Base-by-base conservation (phyloP, 2,113 vertebrate species). In the Oxygymnocypris stewartii region DNA sequence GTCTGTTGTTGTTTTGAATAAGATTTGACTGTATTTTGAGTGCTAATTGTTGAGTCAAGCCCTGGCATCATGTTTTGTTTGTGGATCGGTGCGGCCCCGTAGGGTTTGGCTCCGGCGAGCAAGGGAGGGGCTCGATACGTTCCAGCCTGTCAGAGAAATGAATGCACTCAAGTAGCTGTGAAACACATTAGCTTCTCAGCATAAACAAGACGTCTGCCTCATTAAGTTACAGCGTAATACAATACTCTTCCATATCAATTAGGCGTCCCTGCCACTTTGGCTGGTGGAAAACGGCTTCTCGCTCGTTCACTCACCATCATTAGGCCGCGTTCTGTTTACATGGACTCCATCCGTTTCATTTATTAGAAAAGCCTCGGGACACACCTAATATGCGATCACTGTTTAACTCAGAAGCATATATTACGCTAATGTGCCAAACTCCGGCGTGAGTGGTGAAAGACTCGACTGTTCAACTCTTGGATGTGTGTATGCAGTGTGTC, bases 211-310 rank as follows among this genome's bases (percentile, higher is more conserved):
- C 88, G 89, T 91, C 92, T 92, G 91, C 85, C 91, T 91, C 92
- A 89, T 92, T 94, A 94, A 90, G 92, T 93, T 93, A 92, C 93
- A 91, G 89, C 88, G 93, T 92, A 94, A 94, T 90, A 90, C 85
- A 90, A 91, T 93, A 89, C 87, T 87, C 91, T 90, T 91, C 91
- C 91, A 93, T 94, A 93, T 94, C 94, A 94, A 92, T 95, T 92
- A 92, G 88, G 89, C 31, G 83, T 86, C 86, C 88, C 84, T 90
- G 91, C 91, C 91, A 67, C 90, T 91, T 92, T 87, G 85, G 90
- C 91, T 89, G 86, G 85, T 79, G 28, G 67, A 54, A 67, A 86
- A 61, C 78, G 59, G 13, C 61, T 51, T 78, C 75, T 76, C 79
- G 44, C 57, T 59, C 59, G 16, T 79, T 73, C 28, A 7, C 63